Evolutionary conservation across 1,140 invertebrate genomes (phyloP), one percentile per base, ranked within the genome.

Genomic region (Araneus ventricosus): DNA sequence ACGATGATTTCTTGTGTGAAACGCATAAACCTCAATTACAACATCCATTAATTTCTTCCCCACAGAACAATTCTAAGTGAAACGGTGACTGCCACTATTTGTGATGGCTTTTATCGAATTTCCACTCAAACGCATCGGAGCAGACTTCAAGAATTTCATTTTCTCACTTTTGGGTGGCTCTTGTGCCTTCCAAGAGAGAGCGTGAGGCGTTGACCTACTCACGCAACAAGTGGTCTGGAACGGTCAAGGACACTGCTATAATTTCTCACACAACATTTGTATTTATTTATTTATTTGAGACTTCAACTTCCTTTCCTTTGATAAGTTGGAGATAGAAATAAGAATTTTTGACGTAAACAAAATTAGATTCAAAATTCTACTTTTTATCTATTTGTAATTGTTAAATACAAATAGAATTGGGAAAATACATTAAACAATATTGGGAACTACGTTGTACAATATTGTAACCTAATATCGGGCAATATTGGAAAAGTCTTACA

Each of bases 201-300:
- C 37, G 22, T 8, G 24, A 41, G 80, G 39, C 80, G 80, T 82
- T 82, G 80, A 82, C 80, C 80, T 82, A 82, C 39, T 45, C 39
- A 82, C 10, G 80, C 6, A 82, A 22, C 27, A 45, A 82, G 41
- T 39, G 80, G 80, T 45, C 39, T 52, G 80, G 39, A 82, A 82
- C 80, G 80, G 80, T 82, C 80, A 82, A 82, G 80, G 80, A 82
- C 80, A 82, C n/a, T 27, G 7, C 30, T 17, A 75, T 75, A 75
- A 75, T 30, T 75, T 75, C 70, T 75, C 70, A 75, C 30, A n/a
- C 7, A 67, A 8, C 24, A 63, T 27, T 67, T 67, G 27, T 67
- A 27, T 67, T 67, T 63, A 5, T 41, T 6, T 41, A 4, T 41
- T 63, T 67, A 67, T 27, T 67, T 67, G n/a, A 24, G 8, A 67